These are phyloP conservation scores for Mesochorus sp. DNA, from an alignment of 2,888 invertebrate genomes.

Conservation along the genomic window DNA sequence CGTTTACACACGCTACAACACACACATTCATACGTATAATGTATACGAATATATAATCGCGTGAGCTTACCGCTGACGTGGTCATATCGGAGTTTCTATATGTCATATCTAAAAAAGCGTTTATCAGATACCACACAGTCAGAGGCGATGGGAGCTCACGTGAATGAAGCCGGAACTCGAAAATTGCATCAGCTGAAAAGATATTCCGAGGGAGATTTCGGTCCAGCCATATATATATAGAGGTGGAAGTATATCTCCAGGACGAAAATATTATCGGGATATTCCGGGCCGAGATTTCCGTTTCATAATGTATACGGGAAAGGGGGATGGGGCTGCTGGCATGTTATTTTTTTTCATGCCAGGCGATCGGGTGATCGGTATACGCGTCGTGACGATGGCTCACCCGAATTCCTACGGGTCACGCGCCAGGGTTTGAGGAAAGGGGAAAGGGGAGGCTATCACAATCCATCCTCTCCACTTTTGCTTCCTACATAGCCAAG, in stretches of 20 bases:
- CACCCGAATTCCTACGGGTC: constrained; percentile 53
- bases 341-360: too few relatives aligned
- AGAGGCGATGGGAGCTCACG: too few relatives aligned
- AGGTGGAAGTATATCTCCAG: too few relatives aligned
- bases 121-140: too few relatives aligned
- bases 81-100: not conserved
- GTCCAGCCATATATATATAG: too few relatives aligned
- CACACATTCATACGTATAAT: not conserved
- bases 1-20: too few relatives aligned
- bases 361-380: too few relatives aligned
- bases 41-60: not conserved
- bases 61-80: constrained; percentile 35
- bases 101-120: not conserved
- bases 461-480: not conserved
- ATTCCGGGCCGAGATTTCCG: not conserved
- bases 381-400: too few relatives aligned
- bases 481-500: not conserved
- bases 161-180: too few relatives aligned
- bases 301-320: constrained; percentile 4
- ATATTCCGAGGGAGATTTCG: not conserved
- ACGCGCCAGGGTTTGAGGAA: not conserved
- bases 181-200: too few relatives aligned
- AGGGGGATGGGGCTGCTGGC: constrained; percentile 28
- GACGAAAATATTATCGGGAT: too few relatives aligned
- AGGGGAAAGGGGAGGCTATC: not conserved